A percentile compares a stretch with the other conserved stretches of the same genome.
Conservation (phyloP, 1,140 invertebrate genomes). For the Pomacea maculata region DNA sequence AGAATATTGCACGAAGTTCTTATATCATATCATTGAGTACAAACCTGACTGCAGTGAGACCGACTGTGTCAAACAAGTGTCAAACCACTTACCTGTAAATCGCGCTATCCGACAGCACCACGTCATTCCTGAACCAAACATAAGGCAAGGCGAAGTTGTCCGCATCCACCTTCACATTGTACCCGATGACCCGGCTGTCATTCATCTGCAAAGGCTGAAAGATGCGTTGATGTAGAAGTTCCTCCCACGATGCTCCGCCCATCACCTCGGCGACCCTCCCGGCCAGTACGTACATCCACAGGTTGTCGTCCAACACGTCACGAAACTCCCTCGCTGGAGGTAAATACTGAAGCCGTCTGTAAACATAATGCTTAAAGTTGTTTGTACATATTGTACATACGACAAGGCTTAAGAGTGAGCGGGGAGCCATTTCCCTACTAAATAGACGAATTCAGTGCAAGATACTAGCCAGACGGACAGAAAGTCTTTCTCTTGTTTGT, state of each 20-base stretch:
- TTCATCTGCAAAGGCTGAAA: conserved; percentile 25
- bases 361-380: too few relatives aligned
- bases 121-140: neutral
- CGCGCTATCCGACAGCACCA: neutral
- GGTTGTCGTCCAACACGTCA: conserved; percentile 29
- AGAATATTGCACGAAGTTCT: too few relatives aligned
- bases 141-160: conserved; percentile 21
- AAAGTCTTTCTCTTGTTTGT: too few relatives aligned
- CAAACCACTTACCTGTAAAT: conserved; percentile 11
- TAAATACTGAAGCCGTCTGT: conserved; percentile 22
- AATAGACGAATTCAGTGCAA: neutral
- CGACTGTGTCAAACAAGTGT: too few relatives aligned
- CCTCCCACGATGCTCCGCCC: conserved; percentile 24
- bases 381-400: too few relatives aligned
- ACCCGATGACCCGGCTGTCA: conserved; percentile 1
- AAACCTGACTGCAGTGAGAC: too few relatives aligned
- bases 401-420: neutral
- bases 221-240: conserved; percentile 17
- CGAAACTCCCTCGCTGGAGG: conserved; percentile 1
- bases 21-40: too few relatives aligned
- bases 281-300: conserved; percentile 30
- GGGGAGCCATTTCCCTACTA: too few relatives aligned
- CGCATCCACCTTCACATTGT: neutral
- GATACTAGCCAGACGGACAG: too few relatives aligned
- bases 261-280: conserved; percentile 22